Base-by-base conservation (phyloP, 2,797 vertebrate genomes). In the Hypotaenidia philippensis region DNA sequence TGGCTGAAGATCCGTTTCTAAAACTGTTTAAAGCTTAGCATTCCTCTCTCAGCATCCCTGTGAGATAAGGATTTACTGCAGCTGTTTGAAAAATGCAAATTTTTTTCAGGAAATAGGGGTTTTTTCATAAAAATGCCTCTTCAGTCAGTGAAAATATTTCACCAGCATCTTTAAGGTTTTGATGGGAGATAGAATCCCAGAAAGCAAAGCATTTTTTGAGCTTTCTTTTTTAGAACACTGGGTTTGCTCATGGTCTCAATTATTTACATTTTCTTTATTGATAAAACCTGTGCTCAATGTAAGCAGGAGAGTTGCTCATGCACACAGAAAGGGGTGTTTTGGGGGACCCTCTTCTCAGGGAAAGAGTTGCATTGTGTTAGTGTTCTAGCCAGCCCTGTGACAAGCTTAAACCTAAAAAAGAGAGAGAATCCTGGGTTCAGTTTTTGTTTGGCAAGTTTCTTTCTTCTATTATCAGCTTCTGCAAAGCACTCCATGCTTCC, bases 21-120 rank as follows among this genome's bases (percentile, higher is more conserved):
- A 86, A 94, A 86, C 69, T 88, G 78, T 75, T 92, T 63, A 63
- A 69, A 90, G 90, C 93, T 89, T 22, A 78, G 72, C 9, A 45
- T 59, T 85, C 94, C 68, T 71, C 70, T 72, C 64, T 75, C 64
- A 31, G 92, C 84, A 89, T 41, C 87, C 71, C 76, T 83, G 65
- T 0, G 72, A 91, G 94, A 87, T 83, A 27, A 91, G 89, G 91
- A 96, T 96, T 97, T 96, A 96, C 80, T 90, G 89, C 91, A 91
- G 96, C 89, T 93, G 93, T 56, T 94, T 44, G 89, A 69, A 49
- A 96, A 95, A 95, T 96, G 93, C 87, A 93, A 80, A 96, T 93
- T 91, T 86, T 66, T 19, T 36, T 19, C 65, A 71, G 69, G 32
- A 91, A 96, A 95, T 86, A 92, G n/a, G n/a, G n/a, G n/a, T 53